Percentiles rank a stretch among this genome's conserved stretches.
phyloP scores from a whole-genome alignment of 2,888 invertebrate species.

The Drosophila buzzatii region DNA sequence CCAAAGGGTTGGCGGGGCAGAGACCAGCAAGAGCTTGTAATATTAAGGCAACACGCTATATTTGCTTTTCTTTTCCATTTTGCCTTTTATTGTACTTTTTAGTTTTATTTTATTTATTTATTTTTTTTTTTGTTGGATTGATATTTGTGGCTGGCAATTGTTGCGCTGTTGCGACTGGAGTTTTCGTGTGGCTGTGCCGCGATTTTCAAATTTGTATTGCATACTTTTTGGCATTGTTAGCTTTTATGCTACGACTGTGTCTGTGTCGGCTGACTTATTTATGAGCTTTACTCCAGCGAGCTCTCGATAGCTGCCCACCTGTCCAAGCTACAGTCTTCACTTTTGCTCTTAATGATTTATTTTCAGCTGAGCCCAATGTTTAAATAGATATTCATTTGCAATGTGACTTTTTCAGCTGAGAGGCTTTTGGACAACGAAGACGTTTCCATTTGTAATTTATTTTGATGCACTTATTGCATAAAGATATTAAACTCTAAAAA shows the following conservation, averaged over 20 bases:
- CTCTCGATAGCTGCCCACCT: conserved; percentile 51
- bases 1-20: neutral
- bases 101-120: too few relatives aligned
- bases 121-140: conserved; percentile 45
- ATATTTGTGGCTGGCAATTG: conserved; percentile 72
- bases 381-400: neutral
- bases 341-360: conserved; percentile 55
- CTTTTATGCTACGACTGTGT: conserved; percentile 24
- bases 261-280: conserved; percentile 44
- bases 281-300: conserved; percentile 28
- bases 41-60: conserved; percentile 53
- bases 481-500: too few relatives aligned
- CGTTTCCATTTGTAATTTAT: neutral
- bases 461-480: neutral
- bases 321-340: conserved; percentile 39
- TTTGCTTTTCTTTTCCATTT: conserved; percentile 31
- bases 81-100: neutral
- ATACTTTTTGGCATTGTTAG: conserved; percentile 63
- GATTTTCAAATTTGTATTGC: conserved; percentile 52
- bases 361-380: conserved; percentile 15
- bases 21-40: conserved; percentile 42
- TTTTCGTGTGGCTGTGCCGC: conserved; percentile 28
- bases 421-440: neutral
- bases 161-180: conserved; percentile 51
- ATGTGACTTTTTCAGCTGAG: neutral